Evolutionary conservation across 2,888 invertebrate species (phyloP), one percentile per base, ranked within the genome.

Genomic region (Pyrrhosoma nymphula): DNA sequence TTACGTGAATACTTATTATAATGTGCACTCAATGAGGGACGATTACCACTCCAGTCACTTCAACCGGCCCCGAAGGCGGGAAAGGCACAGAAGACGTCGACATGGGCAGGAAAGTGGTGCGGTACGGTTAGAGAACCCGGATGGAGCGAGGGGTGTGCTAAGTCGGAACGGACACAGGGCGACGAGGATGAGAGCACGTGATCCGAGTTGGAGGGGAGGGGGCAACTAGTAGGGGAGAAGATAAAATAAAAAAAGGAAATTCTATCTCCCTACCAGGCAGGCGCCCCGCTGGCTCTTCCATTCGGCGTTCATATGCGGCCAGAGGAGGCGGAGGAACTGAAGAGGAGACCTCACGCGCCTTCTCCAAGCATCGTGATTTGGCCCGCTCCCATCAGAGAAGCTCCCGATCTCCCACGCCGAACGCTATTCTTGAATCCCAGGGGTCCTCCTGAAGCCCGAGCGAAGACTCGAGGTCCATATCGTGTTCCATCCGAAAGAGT

Each of bases 241-340:
- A 47, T 47, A 39, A 90, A 20, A 30, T 2, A 63, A 60, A 69
- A 26, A 4, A 69, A 26, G 12, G 35, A 18, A 82, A 18, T 0
- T 1, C n/a, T 26, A 39, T 16, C n/a, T 75, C 69, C 93, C 39
- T 69, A 69, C 26, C 69, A 47, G 69, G 90, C 82, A 23, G 90
- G 90, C 69, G 93, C 93, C 60, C 60, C 60, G 91, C 30, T 20
- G 60, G 6, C 60, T 60, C 56, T 35, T 30, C 63, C 93, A 69
- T 82, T 35, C 82, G 93, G 93, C 69, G n/a, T 35, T 82, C 82
- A 69, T 63, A 93, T 16, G 93, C 93, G 69, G 47, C 69, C 69
- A 47, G 35, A 23, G 47, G 55, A 26, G 23, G 47, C 47, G 39
- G 35, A 30, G 26, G 2, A 16, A 8, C 12, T 35, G 82, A 8